These are phyloP conservation scores for Bombylius discolor DNA, from an alignment of 2,888 invertebrate genomes.

Conservation along the genomic window DNA sequence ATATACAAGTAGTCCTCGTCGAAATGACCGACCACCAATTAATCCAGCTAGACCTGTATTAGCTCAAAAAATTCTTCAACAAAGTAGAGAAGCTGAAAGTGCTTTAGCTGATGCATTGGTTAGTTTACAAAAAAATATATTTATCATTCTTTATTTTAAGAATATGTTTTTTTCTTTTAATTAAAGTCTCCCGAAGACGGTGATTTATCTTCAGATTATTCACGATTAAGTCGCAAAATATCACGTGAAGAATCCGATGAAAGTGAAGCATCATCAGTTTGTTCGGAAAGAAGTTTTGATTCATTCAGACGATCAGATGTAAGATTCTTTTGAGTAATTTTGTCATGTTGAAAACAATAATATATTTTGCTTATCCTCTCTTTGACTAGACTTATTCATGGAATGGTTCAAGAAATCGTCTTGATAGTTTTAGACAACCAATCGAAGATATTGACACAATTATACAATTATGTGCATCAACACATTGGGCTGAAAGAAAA, in stretches of 20 bases:
- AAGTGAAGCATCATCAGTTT: conserved; percentile 90
- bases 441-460: conserved; percentile 74
- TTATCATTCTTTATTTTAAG: not conserved
- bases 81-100: conserved; percentile 77
- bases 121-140: conserved; percentile 16
- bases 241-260: conserved; percentile 69
- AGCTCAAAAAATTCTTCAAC: conserved; percentile 71
- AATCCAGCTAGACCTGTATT: conserved; percentile 48
- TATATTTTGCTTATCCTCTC: conserved; percentile 21
- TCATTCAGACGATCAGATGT: conserved; percentile 71
- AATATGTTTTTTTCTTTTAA: conserved; percentile 11
- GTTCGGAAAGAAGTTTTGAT: conserved; percentile 81
- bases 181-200: conserved; percentile 42
- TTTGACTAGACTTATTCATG: conserved; percentile 58
- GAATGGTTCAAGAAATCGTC: conserved; percentile 66
- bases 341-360: not conserved
- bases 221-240: conserved; percentile 39
- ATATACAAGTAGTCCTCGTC: conserved; percentile 26
- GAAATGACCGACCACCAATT: conserved; percentile 41
- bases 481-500: conserved; percentile 89
- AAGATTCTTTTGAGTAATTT: conserved; percentile 35
- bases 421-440: conserved; percentile 49
- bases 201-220: conserved; percentile 23
- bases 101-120: conserved; percentile 62
- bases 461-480: conserved; percentile 73